Evolutionary conservation across 53 echinoderm and acorn worm genomes (phyloP).

Genomic region (Patiria pectinifera): DNA sequence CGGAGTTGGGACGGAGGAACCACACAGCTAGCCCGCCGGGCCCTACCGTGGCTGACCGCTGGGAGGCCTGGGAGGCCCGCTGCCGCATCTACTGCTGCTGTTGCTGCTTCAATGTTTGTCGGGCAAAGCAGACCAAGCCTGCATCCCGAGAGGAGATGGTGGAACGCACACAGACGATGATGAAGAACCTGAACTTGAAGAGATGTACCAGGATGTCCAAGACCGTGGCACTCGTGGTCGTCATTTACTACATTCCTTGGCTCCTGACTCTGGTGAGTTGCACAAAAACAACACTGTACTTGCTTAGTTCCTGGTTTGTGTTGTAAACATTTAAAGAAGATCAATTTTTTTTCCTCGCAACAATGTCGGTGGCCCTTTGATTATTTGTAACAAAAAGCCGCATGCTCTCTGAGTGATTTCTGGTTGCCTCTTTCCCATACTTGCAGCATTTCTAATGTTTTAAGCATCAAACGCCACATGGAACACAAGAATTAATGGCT

Average conservation of each 20-base stretch:
- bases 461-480: too few species aligned
- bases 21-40: background rate
- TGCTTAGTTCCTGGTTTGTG: too few species aligned
- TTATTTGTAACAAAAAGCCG: too few species aligned
- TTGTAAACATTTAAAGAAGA: too few species aligned
- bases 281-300: too few species aligned
- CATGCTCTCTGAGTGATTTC: too few species aligned
- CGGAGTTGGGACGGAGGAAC: constrained; percentile 19
- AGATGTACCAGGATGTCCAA: constrained; percentile 78
- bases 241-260: constrained; percentile 82
- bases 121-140: background rate
- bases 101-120: background rate
- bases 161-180: constrained; percentile 63
- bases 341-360: too few species aligned
- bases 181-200: constrained; percentile 76
- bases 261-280: constrained; percentile 74
- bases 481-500: too few species aligned
- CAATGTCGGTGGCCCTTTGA: too few species aligned
- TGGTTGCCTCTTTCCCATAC: too few species aligned
- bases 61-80: background rate
- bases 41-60: background rate
- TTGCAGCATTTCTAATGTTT: too few species aligned
- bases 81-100: constrained; percentile 40
- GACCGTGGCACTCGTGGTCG: constrained; percentile 74
- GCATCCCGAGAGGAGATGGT: constrained; percentile 35